A percentile compares a stretch with the other conserved stretches of the same genome.
phyloP scores from a whole-genome alignment of 2,888 invertebrate genomes.

The Melieria omissa region DNA sequence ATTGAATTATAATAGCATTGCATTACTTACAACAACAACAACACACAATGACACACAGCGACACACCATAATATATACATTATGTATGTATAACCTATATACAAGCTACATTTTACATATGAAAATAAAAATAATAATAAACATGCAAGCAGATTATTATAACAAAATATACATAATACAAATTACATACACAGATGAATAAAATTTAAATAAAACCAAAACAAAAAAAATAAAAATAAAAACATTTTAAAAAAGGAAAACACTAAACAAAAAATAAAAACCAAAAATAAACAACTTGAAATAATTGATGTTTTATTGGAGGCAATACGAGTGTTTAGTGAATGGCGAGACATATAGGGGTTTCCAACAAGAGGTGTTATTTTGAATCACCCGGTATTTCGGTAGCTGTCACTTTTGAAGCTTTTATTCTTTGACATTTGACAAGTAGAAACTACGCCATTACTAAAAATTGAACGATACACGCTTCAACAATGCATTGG shows the following conservation, averaged over 20 bases:
- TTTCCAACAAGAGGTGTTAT: too few relatives aligned
- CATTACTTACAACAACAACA: background rate
- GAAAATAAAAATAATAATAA: slow-evolving; percentile 7
- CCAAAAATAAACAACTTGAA: slow-evolving; percentile 23
- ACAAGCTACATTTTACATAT: background rate
- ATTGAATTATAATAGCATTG: too few relatives aligned
- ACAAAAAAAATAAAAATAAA: slow-evolving; percentile 15
- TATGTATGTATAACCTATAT: too few relatives aligned
- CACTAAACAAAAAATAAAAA: slow-evolving; percentile 11
- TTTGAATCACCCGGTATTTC: too few relatives aligned
- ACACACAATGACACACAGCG: background rate
- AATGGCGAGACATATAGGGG: too few relatives aligned
- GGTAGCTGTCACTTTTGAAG: too few relatives aligned
- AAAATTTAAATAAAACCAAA: slow-evolving; percentile 21
- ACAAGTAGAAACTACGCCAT: too few relatives aligned
- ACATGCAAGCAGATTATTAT: slow-evolving; percentile 7
- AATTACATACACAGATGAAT: slow-evolving; percentile 7
- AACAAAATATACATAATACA: background rate
- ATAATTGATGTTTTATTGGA: background rate
- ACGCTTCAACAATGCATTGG: too few relatives aligned
- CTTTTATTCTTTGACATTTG: too few relatives aligned
- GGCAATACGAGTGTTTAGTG: too few relatives aligned
- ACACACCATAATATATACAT: slow-evolving; percentile 1
- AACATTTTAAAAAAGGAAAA: slow-evolving; percentile 25
- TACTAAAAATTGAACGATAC: too few relatives aligned